Evolutionary conservation across 2,888 invertebrate species (phyloP).

Genomic region (Pocota personata): DNA sequence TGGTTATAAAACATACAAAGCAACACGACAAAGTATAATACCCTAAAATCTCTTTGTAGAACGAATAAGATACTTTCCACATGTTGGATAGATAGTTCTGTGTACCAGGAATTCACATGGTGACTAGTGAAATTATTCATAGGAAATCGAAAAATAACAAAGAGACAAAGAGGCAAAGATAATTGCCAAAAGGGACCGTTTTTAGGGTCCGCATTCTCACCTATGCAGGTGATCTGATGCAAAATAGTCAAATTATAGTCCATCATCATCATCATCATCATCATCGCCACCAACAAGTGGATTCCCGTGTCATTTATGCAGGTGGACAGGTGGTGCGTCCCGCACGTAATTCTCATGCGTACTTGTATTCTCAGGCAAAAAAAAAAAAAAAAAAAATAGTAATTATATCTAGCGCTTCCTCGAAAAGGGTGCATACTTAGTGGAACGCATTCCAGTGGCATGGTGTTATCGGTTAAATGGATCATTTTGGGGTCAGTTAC

Average conservation of each 20-base stretch:
- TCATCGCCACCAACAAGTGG: conserved; percentile 48
- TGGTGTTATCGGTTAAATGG: conserved; percentile 41
- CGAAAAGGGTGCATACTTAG: conserved; percentile 56
- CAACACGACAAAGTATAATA: conserved; percentile 26
- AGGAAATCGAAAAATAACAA: conserved; percentile 11
- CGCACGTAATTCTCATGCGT: conserved; percentile 48
- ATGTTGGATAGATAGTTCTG: background rate
- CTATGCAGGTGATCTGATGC: conserved; percentile 51
- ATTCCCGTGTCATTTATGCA: conserved; percentile 45
- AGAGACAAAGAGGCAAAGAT: conserved; percentile 11
- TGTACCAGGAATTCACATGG: background rate
- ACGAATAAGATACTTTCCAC: conserved; percentile 26
- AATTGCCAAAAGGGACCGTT: conserved; percentile 19
- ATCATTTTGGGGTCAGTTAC: conserved; percentile 23
- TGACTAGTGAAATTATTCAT: background rate
- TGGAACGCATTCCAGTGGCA: conserved; percentile 35
- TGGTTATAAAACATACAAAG: conserved; percentile 4
- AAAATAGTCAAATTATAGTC: conserved; percentile 55
- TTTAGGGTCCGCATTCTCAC: conserved; percentile 24
- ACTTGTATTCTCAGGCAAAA: background rate
- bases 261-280: conserved; percentile 37
- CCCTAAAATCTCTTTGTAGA: conserved; percentile 25
- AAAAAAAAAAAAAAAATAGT: background rate
- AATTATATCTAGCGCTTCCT: conserved; percentile 15
- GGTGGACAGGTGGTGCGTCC: conserved; percentile 51